Base-by-base conservation (phyloP, 2,888 invertebrate species). In the Eristalis tenax region DNA sequence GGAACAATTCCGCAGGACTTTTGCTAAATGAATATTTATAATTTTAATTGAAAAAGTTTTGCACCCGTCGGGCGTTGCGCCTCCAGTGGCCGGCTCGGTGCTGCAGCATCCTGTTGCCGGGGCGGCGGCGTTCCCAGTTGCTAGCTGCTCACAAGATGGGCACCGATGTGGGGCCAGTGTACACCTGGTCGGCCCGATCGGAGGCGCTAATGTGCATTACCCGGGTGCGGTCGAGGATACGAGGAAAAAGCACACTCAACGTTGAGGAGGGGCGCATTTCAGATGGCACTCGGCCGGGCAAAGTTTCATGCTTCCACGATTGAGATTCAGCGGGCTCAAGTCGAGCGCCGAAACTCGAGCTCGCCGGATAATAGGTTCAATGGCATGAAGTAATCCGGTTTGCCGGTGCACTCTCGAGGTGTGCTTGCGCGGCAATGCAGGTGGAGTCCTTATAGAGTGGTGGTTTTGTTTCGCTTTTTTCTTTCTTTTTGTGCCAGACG, bases 1-100 rank as follows among this genome's bases (percentile, higher is more conserved):
- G 66, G 71, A 79, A 80, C 83, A 73, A 80, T 73, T 80, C 73
- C 73, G 73, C 69, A 80, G 87, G 80, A 83, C 76, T 83, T 80
- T 56, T 80, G 71, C 87, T 80, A 87, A 87, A 87, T 87, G 87
- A 87, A 87, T 87, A 87, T 87, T 87, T 87, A 87, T 87, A 87
- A 87, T 87, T 87, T 87, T 87, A 87, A 87, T 87, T 87, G 87
- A 83, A 87, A 87, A 87, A 87, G 57, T 87, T 87, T 83, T 76
- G 11, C 61, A 56, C 65, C 43, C 59, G 28, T 28, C 28, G 28
- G 28, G 28, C 4, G 4, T 28, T 28, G 32, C 32, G 10, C 32
- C 8, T 32, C 32, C 32, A 5, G 6, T 32, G 32, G 64, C 13
- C 57, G 38, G 10, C 32, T 61, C 74, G 28, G 50, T 56, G 23